Percentiles rank a stretch among this genome's conserved stretches.
phyloP scores from a whole-genome alignment of 2,797 vertebrate species.

The Streptopelia turtur region DNA sequence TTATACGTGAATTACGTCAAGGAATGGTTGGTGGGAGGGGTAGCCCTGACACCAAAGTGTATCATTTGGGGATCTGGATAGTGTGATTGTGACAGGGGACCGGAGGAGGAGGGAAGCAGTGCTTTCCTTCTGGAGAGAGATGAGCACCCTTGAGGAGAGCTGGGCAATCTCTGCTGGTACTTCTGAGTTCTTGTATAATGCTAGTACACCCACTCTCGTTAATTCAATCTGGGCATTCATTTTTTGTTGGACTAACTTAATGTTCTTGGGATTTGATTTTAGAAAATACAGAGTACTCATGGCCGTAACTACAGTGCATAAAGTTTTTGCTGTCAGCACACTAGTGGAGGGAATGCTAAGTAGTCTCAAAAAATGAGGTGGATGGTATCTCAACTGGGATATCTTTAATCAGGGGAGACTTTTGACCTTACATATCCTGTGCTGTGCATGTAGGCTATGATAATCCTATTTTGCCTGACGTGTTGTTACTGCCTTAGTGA shows the following conservation, averaged over 20 bases:
- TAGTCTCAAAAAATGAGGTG: not conserved
- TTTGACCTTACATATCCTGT: conserved; percentile 12
- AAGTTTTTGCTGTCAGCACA: not conserved
- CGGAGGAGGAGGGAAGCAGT: not conserved
- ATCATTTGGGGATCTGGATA: not conserved
- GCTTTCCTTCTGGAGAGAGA: not conserved
- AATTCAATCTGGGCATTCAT: not conserved
- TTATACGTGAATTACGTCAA: not conserved
- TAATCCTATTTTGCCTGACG: conserved; percentile 29
- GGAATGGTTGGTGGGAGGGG: not conserved
- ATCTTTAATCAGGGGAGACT: conserved; percentile 11
- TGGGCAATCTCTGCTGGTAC: not conserved
- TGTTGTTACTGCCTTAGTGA: conserved; percentile 14
- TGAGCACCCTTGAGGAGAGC: not conserved
- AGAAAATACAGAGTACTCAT: not conserved
- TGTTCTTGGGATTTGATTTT: conserved; percentile 8
- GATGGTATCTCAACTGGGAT: not conserved
- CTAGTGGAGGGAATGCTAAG: not conserved
- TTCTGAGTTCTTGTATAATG: not conserved
- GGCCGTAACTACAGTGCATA: not conserved
- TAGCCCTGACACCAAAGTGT: not conserved
- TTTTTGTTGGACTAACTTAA: conserved; percentile 12
- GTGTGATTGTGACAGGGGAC: not conserved
- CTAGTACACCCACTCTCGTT: not conserved
- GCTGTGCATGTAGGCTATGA: not conserved